Evolutionary conservation across 2,888 invertebrate genomes (phyloP).

Genomic region (Vesta saturnalis): DNA sequence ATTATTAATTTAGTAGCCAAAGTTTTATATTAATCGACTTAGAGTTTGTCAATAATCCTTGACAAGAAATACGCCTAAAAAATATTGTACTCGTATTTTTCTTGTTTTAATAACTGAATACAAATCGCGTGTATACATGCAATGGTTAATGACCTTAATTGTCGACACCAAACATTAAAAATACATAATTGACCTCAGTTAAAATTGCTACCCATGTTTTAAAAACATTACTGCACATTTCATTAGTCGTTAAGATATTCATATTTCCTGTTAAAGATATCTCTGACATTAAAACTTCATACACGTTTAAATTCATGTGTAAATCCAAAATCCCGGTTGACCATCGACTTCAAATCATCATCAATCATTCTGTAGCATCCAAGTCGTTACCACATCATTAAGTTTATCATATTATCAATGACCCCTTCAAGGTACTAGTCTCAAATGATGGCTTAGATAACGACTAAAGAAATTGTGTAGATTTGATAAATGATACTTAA

Average conservation of each 20-base stretch:
- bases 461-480: constrained; percentile 31
- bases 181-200: not conserved
- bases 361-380: constrained; percentile 36
- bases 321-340: constrained; percentile 35
- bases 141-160: not conserved
- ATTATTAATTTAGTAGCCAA: too few relatives aligned
- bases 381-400: constrained; percentile 37
- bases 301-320: constrained; percentile 33
- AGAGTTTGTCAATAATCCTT: too few relatives aligned
- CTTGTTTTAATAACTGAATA: not conserved
- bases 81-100: not conserved
- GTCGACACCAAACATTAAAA: not conserved
- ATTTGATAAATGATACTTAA: constrained; percentile 39
- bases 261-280: not conserved
- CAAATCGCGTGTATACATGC: not conserved
- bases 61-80: not conserved
- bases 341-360: constrained; percentile 37
- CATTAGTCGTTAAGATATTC: not conserved
- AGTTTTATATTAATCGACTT: too few relatives aligned
- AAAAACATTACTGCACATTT: not conserved
- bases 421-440: constrained; percentile 34
- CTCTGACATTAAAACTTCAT: too few relatives aligned
- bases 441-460: constrained; percentile 30
- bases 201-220: not conserved
- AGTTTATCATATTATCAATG: constrained; percentile 38